Conservation (phyloP, 1,140 invertebrate genomes). For the Melitaea cinxia region DNA sequence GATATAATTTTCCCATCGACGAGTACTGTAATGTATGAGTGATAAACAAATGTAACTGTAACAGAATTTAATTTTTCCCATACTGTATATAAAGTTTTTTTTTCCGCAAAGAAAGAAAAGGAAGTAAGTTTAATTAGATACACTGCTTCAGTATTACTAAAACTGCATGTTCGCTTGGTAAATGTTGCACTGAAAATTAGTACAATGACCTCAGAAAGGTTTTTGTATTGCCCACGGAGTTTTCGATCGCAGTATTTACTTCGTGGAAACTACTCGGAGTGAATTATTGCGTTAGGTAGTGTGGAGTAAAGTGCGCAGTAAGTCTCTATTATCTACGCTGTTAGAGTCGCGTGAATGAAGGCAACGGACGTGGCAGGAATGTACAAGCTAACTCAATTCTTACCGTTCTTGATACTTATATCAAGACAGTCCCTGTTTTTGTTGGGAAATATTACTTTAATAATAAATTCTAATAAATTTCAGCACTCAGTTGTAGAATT, state of each 20-base stretch:
- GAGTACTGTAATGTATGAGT: too few relatives aligned
- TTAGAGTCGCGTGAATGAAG: slow-evolving; percentile 77
- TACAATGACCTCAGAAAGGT: slow-evolving; percentile 19
- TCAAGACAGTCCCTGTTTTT: slow-evolving; percentile 37
- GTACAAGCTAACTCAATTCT: slow-evolving; percentile 63
- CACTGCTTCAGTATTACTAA: not conserved
- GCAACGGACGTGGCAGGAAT: slow-evolving; percentile 70
- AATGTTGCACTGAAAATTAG: slow-evolving; percentile 34
- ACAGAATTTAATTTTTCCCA: too few relatives aligned
- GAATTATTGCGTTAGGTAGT: slow-evolving; percentile 73
- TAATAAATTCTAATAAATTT: not conserved
- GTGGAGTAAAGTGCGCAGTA: slow-evolving; percentile 75
- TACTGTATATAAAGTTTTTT: too few relatives aligned
- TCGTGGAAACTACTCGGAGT: slow-evolving; percentile 61
- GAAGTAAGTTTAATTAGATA: not conserved
- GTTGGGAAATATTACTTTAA: not conserved
- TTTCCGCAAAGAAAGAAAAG: not conserved
- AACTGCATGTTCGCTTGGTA: slow-evolving; percentile 46
- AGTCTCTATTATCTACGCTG: slow-evolving; percentile 78
- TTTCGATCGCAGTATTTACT: slow-evolving; percentile 43
- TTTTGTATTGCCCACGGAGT: slow-evolving; percentile 18
- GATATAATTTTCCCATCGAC: too few relatives aligned
- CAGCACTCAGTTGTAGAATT: not conserved
- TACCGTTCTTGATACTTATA: slow-evolving; percentile 12
- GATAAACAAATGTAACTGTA: too few relatives aligned